These are phyloP conservation scores for Leptopilina boulardi DNA, from an alignment of 1,140 invertebrate genomes.

Conservation along the genomic window DNA sequence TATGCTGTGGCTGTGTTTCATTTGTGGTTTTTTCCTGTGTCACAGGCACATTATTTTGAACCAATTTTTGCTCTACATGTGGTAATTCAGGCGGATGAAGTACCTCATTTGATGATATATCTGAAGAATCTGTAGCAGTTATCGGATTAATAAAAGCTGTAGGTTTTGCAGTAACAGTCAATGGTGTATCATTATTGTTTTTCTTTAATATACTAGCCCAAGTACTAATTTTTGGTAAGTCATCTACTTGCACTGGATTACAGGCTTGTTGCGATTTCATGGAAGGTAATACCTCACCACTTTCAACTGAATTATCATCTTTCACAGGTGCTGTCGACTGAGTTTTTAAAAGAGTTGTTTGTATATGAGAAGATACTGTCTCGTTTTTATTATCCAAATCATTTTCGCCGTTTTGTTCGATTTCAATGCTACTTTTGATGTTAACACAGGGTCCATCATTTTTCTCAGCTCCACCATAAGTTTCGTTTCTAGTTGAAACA, in stretches of 20 bases:
- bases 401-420: constrained; percentile 64
- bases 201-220: constrained; percentile 57
- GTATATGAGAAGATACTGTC: constrained; percentile 44
- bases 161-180: constrained; percentile 42
- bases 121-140: constrained; percentile 5
- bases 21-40: constrained; percentile 35
- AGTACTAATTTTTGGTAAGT: background rate
- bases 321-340: constrained; percentile 37
- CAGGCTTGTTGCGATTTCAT: constrained; percentile 4
- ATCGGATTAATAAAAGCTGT: constrained; percentile 53
- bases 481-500: constrained; percentile 57
- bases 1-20: background rate
- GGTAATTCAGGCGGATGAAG: constrained; percentile 20
- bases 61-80: constrained; percentile 33
- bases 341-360: constrained; percentile 51
- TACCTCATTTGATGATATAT: background rate
- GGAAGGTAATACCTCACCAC: background rate
- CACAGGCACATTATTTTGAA: constrained; percentile 35
- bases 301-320: constrained; percentile 44
- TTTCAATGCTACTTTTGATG: constrained; percentile 64
- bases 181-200: constrained; percentile 42
- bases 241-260: background rate
- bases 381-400: constrained; percentile 56
- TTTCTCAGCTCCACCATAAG: constrained; percentile 59
- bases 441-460: constrained; percentile 57